Evolutionary conservation across 2,113 vertebrate species (phyloP).

Genomic region (Paratilapia polleni): DNA sequence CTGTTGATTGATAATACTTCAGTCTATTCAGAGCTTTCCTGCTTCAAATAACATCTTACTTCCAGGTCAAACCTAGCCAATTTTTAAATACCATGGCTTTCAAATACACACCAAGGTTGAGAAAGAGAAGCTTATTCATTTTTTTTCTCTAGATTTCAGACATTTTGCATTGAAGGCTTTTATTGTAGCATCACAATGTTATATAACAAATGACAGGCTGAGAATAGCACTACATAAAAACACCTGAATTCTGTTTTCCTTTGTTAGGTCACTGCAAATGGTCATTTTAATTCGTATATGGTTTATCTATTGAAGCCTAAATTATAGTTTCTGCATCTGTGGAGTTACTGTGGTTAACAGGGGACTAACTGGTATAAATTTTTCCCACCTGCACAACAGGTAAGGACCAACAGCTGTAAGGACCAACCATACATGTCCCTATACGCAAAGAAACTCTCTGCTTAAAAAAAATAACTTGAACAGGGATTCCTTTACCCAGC

Average conservation of each 20-base stretch:
- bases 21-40: neutral
- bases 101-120: neutral
- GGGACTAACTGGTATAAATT: neutral
- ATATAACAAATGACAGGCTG: neutral
- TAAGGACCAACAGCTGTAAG: neutral
- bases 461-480: neutral
- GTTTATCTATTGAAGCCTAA: neutral
- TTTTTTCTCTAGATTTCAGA: neutral
- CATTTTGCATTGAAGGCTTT: neutral
- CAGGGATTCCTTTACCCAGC: neutral
- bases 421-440: neutral
- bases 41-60: neutral
- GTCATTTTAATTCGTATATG: neutral
- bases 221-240: neutral
- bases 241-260: too few species aligned
- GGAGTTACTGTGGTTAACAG: too few species aligned
- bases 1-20: neutral
- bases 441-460: neutral
- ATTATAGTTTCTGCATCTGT: neutral
- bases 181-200: neutral
- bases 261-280: neutral
- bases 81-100: neutral
- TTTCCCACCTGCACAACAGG: neutral
- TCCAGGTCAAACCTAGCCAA: neutral
- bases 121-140: neutral